phyloP scores from a whole-genome alignment of 1,140 invertebrate species.

The Penaeus vannamei region DNA sequence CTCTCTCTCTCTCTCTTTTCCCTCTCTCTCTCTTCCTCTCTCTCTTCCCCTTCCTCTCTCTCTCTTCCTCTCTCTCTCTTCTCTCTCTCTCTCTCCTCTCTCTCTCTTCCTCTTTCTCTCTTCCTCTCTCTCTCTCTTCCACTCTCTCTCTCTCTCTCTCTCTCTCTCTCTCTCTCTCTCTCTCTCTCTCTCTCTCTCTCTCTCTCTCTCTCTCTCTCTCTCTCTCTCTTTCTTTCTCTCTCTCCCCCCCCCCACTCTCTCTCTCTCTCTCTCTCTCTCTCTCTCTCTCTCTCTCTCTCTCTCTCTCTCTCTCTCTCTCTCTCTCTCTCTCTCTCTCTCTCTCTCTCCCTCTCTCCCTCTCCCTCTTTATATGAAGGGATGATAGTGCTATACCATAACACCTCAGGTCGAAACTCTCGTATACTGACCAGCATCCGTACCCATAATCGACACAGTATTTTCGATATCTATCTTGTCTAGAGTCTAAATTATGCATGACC shows the following conservation, averaged over 20 bases:
- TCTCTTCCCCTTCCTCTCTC: no score
- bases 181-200: not conserved
- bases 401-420: not conserved
- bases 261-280: not conserved
- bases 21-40: no score
- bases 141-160: not conserved
- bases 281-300: not conserved
- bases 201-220: not conserved
- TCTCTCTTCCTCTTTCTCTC: not conserved
- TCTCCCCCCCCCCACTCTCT: not conserved
- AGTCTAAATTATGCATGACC: no score
- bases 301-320: constrained; percentile 35
- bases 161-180: not conserved
- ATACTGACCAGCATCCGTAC: not conserved
- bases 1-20: no score
- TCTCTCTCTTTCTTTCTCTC: not conserved
- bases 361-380: not conserved
- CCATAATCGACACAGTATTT: not conserved
- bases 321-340: constrained; percentile 40
- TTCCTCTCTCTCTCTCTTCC: not conserved
- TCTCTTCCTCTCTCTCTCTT: no score
- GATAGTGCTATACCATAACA: not conserved
- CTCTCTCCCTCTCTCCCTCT: constrained; percentile 36
- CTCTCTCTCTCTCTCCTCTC: not conserved
- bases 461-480: no score